phyloP scores from a whole-genome alignment of 2,888 invertebrate genomes.

The Aphodius granarius region DNA sequence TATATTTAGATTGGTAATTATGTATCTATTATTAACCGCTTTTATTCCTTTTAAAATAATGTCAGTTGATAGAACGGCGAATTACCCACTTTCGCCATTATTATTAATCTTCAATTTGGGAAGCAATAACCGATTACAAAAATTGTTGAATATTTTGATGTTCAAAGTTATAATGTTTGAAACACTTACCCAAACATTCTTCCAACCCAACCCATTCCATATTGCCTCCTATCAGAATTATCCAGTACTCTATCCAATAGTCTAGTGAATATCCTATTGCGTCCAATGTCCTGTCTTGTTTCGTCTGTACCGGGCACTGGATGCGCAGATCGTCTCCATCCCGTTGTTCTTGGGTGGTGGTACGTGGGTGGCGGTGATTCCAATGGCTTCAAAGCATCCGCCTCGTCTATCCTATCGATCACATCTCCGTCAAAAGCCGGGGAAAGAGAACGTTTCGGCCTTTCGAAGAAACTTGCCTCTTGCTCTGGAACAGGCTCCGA shows the following conservation, averaged over 20 bases:
- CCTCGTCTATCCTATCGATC: conserved; percentile 39
- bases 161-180: too few relatives aligned
- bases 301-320: conserved; percentile 53
- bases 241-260: conserved; percentile 86
- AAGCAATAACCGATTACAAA: too few relatives aligned
- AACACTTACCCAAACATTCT: conserved; percentile 69
- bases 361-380: conserved; percentile 40
- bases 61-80: background rate
- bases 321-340: conserved; percentile 59
- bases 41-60: background rate
- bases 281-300: conserved; percentile 56
- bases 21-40: background rate
- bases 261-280: conserved; percentile 72
- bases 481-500: conserved; percentile 45
- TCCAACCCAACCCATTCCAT: conserved; percentile 81
- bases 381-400: conserved; percentile 51
- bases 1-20: background rate
- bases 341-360: conserved; percentile 36
- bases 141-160: too few relatives aligned
- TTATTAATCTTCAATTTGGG: too few relatives aligned
- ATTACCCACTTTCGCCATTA: too few relatives aligned
- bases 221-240: conserved; percentile 86
- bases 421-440: conserved; percentile 49
- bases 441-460: conserved; percentile 56
- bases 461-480: conserved; percentile 63